Conservation (phyloP, 2,113 vertebrate genomes). For the Poeciliopsis occidentalis region DNA sequence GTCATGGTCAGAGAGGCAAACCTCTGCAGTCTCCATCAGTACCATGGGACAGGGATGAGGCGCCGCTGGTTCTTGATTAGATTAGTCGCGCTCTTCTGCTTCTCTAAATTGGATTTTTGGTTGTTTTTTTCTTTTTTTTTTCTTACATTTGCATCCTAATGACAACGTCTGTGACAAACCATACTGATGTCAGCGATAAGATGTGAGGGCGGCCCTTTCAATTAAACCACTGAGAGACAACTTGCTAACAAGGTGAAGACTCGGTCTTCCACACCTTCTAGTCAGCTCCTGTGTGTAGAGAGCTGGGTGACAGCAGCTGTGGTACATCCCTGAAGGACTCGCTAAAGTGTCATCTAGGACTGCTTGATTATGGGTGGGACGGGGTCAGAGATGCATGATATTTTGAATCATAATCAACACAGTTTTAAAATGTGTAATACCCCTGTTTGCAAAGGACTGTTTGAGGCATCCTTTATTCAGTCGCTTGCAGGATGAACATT, state of each 20-base stretch:
- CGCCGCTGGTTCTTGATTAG: conserved; percentile 77
- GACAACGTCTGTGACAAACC: conserved; percentile 68
- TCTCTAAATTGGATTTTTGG: conserved; percentile 77
- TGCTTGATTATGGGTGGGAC: not conserved
- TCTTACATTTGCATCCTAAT: conserved; percentile 70
- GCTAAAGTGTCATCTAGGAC: not conserved
- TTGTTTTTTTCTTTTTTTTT: conserved; percentile 26
- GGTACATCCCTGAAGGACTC: not conserved
- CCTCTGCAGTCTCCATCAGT: conserved; percentile 51
- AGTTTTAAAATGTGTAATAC: not conserved
- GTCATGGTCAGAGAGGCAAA: conserved; percentile 27
- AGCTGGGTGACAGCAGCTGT: conserved; percentile 6
- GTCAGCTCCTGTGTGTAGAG: conserved; percentile 23
- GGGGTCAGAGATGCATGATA: not conserved
- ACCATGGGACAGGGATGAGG: conserved; percentile 56
- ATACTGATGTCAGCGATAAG: conserved; percentile 63
- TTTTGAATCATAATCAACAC: not conserved
- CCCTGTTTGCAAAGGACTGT: not conserved
- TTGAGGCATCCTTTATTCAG: not conserved
- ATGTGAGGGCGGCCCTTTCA: conserved; percentile 43
- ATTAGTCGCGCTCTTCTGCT: conserved; percentile 80
- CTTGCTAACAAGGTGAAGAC: conserved; percentile 67
- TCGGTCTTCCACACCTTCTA: conserved; percentile 59
- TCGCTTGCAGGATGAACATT: not conserved
- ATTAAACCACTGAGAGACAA: conserved; percentile 58